Evolutionary conservation across 1,140 invertebrate species (phyloP).

Genomic region (Drosophila kohkoa): DNA sequence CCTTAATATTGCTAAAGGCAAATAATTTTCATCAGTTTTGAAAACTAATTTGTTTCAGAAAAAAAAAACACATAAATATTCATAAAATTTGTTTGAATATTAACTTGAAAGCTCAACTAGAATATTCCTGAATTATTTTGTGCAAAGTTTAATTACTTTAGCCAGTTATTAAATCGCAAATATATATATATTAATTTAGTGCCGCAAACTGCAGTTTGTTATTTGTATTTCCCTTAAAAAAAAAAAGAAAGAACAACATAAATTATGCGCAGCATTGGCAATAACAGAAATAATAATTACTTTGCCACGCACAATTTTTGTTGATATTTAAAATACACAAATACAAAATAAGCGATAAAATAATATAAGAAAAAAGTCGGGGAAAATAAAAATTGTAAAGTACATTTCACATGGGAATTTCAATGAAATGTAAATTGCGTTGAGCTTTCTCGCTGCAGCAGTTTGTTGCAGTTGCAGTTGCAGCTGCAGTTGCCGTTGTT

Average conservation of each 20-base stretch:
- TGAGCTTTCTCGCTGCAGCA: conserved; percentile 51
- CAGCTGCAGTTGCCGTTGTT: conserved; percentile 7
- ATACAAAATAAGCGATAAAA: conserved; percentile 5
- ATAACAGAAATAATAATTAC: conserved; percentile 26
- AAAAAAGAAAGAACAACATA: conserved; percentile 25
- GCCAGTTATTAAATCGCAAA: too few species aligned
- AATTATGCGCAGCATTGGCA: conserved; percentile 28
- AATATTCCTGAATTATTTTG: too few species aligned
- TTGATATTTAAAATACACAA: conserved; percentile 10
- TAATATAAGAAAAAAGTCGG: too few species aligned
- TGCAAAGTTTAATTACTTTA: too few species aligned
- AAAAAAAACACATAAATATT: too few species aligned
- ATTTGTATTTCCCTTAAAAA: too few species aligned
- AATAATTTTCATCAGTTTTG: too few species aligned
- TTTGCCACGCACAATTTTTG: background rate
- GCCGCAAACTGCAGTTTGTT: background rate
- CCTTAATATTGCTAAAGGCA: too few species aligned
- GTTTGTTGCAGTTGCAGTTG: conserved; percentile 22
- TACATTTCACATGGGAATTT: conserved; percentile 59
- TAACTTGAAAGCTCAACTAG: too few species aligned
- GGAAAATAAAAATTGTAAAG: conserved; percentile 39
- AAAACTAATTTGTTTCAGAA: too few species aligned
- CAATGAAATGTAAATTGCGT: conserved; percentile 76
- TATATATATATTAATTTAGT: background rate
- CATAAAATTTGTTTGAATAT: too few species aligned